Conservation (phyloP, 2,797 vertebrate species). For the Peromyscus attwateri region DNA sequence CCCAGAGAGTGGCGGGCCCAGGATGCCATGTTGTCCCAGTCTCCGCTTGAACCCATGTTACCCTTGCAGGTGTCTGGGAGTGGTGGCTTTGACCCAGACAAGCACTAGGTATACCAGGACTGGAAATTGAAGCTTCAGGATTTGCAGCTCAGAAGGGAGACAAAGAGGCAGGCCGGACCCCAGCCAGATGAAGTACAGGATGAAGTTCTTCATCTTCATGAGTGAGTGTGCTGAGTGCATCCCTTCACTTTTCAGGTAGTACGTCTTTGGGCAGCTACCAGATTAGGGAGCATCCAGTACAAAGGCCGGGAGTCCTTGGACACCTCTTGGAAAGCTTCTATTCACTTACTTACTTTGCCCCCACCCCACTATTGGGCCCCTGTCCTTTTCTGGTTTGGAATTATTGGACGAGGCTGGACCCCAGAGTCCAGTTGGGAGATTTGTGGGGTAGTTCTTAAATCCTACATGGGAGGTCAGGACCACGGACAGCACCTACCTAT, state of each 20-base stretch:
- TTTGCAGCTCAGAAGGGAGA: neutral
- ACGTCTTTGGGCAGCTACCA: neutral
- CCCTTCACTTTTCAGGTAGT: neutral
- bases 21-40: neutral
- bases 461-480: slow-evolving; percentile 23
- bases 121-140: neutral
- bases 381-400: neutral
- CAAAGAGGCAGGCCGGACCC: neutral
- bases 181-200: accelerated
- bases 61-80: neutral
- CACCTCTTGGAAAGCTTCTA: neutral
- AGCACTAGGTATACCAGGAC: neutral
- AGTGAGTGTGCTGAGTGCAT: neutral
- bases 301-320: neutral
- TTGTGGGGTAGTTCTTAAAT: no score
- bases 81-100: neutral
- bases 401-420: neutral
- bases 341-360: no score
- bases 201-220: accelerated
- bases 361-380: accelerated
- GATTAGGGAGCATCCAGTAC: neutral
- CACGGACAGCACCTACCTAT: neutral
- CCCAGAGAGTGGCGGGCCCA: neutral
- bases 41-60: neutral
- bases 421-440: neutral